Percentiles rank a stretch among this genome's conserved stretches.
Conservation (phyloP, 2,113 vertebrate species). For the Triplophysa rosa region DNA sequence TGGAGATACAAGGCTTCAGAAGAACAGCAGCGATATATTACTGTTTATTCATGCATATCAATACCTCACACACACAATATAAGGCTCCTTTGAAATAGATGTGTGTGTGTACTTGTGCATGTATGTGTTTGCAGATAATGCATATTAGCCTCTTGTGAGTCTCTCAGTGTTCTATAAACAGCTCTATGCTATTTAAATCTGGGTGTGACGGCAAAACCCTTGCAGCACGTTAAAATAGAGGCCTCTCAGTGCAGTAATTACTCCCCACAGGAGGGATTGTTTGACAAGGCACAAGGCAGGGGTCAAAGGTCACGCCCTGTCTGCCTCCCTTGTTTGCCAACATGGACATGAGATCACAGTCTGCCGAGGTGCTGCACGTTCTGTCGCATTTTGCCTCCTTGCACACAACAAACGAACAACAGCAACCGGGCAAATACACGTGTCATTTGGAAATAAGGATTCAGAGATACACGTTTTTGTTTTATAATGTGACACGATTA, state of each 20-base stretch:
- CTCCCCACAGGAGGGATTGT: conserved; percentile 64
- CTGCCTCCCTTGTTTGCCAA: conserved; percentile 62
- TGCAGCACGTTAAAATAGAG: conserved; percentile 62
- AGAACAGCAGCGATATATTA: too few species aligned
- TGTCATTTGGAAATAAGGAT: background rate
- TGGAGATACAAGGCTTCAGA: too few species aligned
- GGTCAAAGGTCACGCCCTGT: conserved; percentile 62
- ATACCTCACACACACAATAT: conserved; percentile 1
- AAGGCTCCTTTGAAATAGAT: conserved; percentile 12
- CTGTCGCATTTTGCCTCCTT: conserved; percentile 1
- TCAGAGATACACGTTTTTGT: background rate
- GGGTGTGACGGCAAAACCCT: conserved; percentile 48
- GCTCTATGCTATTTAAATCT: conserved; percentile 60
- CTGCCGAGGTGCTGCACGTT: conserved; percentile 6
- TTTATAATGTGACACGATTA: background rate
- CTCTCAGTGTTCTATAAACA: conserved; percentile 36
- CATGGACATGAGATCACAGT: conserved; percentile 50
- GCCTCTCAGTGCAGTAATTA: conserved; percentile 59
- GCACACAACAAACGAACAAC: conserved; percentile 31
- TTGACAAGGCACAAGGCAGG: conserved; percentile 68
- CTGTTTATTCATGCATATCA: too few species aligned
- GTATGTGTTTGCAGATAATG: conserved; percentile 13
- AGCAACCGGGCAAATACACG: background rate
- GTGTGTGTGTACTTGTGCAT: background rate
- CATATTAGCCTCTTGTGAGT: conserved; percentile 22